phyloP scores from a whole-genome alignment of 2,888 invertebrate genomes.

The Rhodophaea formosa region DNA sequence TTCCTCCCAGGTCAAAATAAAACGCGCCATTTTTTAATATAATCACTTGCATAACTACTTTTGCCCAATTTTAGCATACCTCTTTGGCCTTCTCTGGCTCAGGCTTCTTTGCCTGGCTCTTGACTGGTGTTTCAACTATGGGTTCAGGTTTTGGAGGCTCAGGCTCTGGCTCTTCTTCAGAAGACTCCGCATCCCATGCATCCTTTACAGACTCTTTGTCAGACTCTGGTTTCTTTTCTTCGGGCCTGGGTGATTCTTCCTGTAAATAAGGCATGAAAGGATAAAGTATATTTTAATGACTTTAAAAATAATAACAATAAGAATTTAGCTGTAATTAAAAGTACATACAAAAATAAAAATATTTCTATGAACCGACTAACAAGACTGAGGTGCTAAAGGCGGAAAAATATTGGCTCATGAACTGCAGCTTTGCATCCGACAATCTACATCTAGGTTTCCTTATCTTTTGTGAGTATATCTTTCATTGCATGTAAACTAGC shows the following conservation, averaged over 20 bases:
- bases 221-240: conserved; percentile 53
- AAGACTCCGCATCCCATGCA: conserved; percentile 91
- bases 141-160: conserved; percentile 50
- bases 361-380: no score
- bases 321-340: conserved; percentile 2
- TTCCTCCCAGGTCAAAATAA: no score
- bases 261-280: conserved; percentile 22
- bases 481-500: no score
- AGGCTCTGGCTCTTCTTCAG: conserved; percentile 72
- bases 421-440: no score
- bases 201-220: conserved; percentile 86
- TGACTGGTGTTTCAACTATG: conserved; percentile 37
- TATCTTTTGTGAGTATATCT: no score
- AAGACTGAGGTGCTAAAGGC: no score
- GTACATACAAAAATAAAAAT: no score
- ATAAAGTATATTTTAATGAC: no score
- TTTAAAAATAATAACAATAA: conserved; percentile 17
- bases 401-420: no score
- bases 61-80: conserved; percentile 33
- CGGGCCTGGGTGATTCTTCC: conserved; percentile 52
- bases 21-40: no score
- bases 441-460: no score
- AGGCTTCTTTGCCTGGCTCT: conserved; percentile 42
- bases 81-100: conserved; percentile 45
- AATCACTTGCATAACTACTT: no score